A percentile compares a stretch with the other conserved stretches of the same genome.
Evolutionary conservation across 1,140 invertebrate genomes (phyloP).

Genomic region (Bombus turneri): DNA sequence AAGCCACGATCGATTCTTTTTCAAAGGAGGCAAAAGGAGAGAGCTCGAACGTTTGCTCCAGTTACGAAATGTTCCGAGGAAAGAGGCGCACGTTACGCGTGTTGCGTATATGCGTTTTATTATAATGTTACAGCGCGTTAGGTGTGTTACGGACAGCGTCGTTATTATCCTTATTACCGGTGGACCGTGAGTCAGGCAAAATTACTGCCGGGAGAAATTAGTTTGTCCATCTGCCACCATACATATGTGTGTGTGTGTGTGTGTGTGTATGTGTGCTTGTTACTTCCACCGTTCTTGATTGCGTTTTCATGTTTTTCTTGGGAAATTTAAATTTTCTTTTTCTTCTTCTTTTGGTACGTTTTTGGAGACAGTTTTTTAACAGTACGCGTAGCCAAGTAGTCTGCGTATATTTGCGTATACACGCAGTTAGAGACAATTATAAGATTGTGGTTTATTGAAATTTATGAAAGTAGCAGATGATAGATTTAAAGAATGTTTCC

Average conservation of each 20-base stretch:
- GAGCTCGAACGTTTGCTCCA: conserved; percentile 31
- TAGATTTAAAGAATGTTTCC: too few species aligned
- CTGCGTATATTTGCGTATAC: too few species aligned
- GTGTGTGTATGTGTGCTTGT: too few species aligned
- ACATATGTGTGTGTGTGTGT: too few species aligned
- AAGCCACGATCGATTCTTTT: conserved; percentile 25
- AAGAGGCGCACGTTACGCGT: conserved; percentile 48
- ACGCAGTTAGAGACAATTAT: too few species aligned
- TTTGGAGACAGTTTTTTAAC: neutral
- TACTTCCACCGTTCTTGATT: neutral
- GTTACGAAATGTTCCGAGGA: conserved; percentile 52
- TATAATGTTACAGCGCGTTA: conserved; percentile 50
- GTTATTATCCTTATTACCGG: conserved; percentile 44
- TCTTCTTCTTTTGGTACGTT: neutral
- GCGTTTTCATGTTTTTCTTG: neutral
- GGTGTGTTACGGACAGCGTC: conserved; percentile 35
- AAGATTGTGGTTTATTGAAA: too few species aligned
- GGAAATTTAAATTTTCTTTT: neutral
- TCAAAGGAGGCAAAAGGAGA: conserved; percentile 5
- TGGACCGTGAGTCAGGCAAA: conserved; percentile 25
- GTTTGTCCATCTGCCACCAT: neutral
- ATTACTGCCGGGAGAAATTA: conserved; percentile 31
- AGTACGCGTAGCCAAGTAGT: neutral
- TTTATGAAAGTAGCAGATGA: too few species aligned
- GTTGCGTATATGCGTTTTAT: conserved; percentile 42